phyloP scores from a whole-genome alignment of 2,113 vertebrate species.

The Muntiacus muntjak region DNA sequence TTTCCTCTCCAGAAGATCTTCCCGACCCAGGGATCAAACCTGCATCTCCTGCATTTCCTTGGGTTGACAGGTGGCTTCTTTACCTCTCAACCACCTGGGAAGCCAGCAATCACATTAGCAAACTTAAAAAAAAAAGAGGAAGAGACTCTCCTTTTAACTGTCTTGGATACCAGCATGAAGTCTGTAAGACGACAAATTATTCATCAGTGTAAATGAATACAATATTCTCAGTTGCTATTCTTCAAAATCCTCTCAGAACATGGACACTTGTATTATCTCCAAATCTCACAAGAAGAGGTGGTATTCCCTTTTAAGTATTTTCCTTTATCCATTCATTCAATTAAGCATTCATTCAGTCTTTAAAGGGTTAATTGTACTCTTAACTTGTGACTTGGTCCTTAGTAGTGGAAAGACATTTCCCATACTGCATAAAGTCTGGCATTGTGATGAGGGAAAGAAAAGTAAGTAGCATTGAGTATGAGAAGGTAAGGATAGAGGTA shows the following conservation, averaged over 20 bases:
- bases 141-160: background rate
- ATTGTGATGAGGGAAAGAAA: rapidly evolving
- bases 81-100: background rate
- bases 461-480: background rate
- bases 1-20: background rate
- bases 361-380: background rate
- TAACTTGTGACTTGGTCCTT: background rate
- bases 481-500: background rate
- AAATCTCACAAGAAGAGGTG: background rate
- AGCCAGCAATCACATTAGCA: background rate
- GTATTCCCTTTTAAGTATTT: background rate
- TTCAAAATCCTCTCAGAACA: background rate
- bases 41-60: background rate
- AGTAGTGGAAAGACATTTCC: background rate
- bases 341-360: background rate
- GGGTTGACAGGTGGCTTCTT: background rate
- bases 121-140: background rate
- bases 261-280: background rate
- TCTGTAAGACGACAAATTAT: background rate
- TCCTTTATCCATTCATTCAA: background rate
- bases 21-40: background rate
- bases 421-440: background rate
- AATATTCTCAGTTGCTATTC: background rate
- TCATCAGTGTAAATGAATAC: rapidly evolving
- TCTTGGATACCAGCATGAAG: background rate